Evolutionary conservation across 2,113 vertebrate genomes (phyloP), one percentile per base, ranked within the genome.

Genomic region (Dicentrarchus labrax): DNA sequence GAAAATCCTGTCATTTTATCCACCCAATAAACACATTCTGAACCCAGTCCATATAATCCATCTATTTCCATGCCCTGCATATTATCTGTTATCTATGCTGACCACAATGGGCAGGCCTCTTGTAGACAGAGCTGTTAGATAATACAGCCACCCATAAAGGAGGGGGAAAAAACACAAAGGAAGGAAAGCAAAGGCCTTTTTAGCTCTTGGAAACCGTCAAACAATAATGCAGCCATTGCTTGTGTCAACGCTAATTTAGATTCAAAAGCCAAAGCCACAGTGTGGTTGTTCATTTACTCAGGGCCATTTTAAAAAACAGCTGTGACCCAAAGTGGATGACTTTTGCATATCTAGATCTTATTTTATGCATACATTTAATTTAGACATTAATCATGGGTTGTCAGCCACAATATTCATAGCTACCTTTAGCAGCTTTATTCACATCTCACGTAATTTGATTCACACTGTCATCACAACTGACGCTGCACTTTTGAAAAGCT

Each of bases 11-110:
- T 82, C 54, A 89, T 91, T 92, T 91, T 76, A 93, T 89, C 83
- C 80, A 84, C 67, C 87, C 89, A 92, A 90, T 87, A 92, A 91
- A 93, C 86, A 91, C 89, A 86, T 73, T 83, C 62, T 86, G 70
- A 91, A 91, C 82, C 36, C 86, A 57, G 71, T 86, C 73, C 76
- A 84, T 82, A 87, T 87, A 93, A 93, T 92, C 78, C 84, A 90
- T 90, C 84, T 64, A 78, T 89, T 90, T 91, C 79, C 79, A 74
- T 87, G 60, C 80, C 15, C 72, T 69, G 69, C 80, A 85, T 87
- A 86, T 91, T 85, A 89, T 91, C 78, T 84, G 80, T 84, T 92
- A 91, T 93, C 90, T 80, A 60, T 39, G 69, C 76, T 71, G 84
- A 87, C 86, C 90, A 91, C 88, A 88, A 86, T 83, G 68, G 57